A percentile compares a stretch with the other conserved stretches of the same genome.
Conservation (phyloP, 2,888 invertebrate species). For the Anagyrus pseudococci region DNA sequence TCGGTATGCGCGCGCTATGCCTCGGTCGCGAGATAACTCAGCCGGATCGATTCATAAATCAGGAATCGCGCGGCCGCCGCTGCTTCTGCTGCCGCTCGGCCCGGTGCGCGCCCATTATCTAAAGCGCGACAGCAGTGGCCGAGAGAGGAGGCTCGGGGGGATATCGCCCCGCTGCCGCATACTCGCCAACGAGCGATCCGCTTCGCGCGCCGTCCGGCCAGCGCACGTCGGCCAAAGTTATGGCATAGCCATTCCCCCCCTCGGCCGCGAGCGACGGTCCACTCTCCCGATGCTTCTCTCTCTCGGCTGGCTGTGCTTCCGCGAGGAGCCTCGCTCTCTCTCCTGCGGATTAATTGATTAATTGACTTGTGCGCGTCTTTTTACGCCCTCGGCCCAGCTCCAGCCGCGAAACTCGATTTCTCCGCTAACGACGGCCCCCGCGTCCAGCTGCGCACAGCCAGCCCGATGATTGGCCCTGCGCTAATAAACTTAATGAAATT, state of each 20-base stretch:
- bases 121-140: constrained; percentile 10
- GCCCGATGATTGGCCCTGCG: too few species aligned
- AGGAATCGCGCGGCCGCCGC: constrained; percentile 45
- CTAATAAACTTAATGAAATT: not conserved
- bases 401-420: too few species aligned
- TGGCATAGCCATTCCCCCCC: constrained; percentile 7
- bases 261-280: constrained; percentile 14
- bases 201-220: too few species aligned
- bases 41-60: constrained; percentile 49
- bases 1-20: too few species aligned
- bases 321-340: constrained; percentile 8
- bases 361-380: constrained; percentile 6
- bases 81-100: too few species aligned
- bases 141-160: too few species aligned
- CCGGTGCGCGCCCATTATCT: constrained; percentile 18
- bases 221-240: too few species aligned
- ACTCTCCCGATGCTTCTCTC: not conserved
- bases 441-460: too few species aligned
- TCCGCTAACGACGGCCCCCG: too few species aligned
- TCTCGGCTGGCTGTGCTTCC: constrained; percentile 7
- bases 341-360: constrained; percentile 30
- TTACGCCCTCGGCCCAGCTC: too few species aligned
- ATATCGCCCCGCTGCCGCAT: too few species aligned
- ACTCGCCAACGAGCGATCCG: too few species aligned
- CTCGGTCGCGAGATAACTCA: constrained; percentile 5